Evolutionary conservation across 2,113 vertebrate genomes (phyloP), one percentile per base, ranked within the genome.

Genomic region (Vicugna pacos): DNA sequence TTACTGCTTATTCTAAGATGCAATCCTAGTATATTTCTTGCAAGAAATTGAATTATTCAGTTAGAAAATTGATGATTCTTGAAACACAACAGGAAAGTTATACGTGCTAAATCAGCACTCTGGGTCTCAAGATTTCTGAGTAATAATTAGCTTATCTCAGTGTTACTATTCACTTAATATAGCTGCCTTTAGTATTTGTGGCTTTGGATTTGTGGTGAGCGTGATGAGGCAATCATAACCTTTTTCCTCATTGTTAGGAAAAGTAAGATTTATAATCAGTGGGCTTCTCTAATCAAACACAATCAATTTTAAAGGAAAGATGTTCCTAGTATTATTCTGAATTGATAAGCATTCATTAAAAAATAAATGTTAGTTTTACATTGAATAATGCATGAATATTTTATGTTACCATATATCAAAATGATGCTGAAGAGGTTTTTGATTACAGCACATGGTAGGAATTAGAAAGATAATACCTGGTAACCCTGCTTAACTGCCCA

Each of bases 41-140:
- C 15, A 93, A 90, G 82, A 94, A 95, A 95, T 95, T 14, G 87
- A 92, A 97, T 94, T 90, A 97, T 96, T 97, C 86, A 93, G 15
- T 94, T 93, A 89, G 86, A 97, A 97, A 94, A 93, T 90, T 88
- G 94, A 93, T 96, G 94, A 93, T 90, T 96, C 86, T 95, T 94
- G 52, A 96, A 97, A 96, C 46, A 73, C 82, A 92, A 77, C 70
- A 96, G 82, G 32, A 89, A 93, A 93, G 50, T 56, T 91, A 35
- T n/a, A 56, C 0, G 0, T 97, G 92, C 93, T 89, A 93, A 93
- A 89, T 97, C 96, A 97, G 77, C 75, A 87, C 26, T 73, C 67
- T 94, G 15, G 28, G 8, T 92, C 38, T 97, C 35, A 24, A 52
- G 79, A 91, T 80, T 88, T 88, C 77, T 76, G 73, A 91, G 26